These are phyloP conservation scores for Anguilla marmorata DNA, from an alignment of 2,797 vertebrate species.

Conservation along the genomic window DNA sequence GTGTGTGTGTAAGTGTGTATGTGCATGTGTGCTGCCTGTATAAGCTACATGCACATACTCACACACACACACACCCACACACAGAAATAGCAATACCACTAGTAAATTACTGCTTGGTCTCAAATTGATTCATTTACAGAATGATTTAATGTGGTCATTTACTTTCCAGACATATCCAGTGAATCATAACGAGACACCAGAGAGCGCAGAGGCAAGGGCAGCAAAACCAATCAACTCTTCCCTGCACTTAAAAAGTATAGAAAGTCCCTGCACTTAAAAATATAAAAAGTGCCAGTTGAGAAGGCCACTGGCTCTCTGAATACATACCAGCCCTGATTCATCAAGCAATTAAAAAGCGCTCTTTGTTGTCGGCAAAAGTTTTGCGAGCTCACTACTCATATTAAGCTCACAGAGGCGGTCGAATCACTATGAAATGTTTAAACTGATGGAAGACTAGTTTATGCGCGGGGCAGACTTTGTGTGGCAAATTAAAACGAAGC, in stretches of 20 bases:
- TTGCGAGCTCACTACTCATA: background rate
- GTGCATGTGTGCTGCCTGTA: background rate
- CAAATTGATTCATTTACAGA: background rate
- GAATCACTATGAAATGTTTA: background rate
- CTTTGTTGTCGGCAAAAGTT: background rate
- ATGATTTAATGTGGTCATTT: background rate
- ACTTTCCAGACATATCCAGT: background rate
- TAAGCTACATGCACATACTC: background rate
- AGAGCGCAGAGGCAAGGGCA: background rate
- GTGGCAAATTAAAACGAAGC: background rate
- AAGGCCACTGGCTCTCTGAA: slow-evolving; percentile 5
- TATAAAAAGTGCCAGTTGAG: background rate
- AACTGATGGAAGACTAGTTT: background rate
- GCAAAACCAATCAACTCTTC: background rate
- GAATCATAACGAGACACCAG: background rate
- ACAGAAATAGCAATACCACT: background rate
- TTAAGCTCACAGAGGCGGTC: background rate
- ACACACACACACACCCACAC: background rate
- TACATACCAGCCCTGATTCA: background rate
- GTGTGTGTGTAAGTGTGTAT: background rate
- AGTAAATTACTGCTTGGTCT: background rate
- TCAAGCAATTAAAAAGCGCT: background rate
- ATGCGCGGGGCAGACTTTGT: background rate
- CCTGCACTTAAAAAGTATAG: background rate
- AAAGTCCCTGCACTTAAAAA: background rate